A percentile compares a stretch with the other conserved stretches of the same genome.
Evolutionary conservation across 35 echinoderm and acorn worm genomes (phyloP).

Genomic region (Heliocidaris erythrogramma): DNA sequence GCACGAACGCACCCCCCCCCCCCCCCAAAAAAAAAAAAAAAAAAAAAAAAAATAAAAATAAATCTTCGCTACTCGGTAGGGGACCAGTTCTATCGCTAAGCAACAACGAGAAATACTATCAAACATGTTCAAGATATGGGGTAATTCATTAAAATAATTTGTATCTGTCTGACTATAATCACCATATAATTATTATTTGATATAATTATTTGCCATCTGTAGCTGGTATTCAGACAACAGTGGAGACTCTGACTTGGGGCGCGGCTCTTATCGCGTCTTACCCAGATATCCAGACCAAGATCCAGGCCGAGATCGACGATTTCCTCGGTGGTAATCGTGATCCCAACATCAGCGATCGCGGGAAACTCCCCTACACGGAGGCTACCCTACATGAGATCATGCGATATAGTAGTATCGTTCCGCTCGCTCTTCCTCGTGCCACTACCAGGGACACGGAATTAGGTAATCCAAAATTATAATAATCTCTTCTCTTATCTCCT

Average conservation of each 20-base stretch:
- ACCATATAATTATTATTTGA: no score
- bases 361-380: slow-evolving; percentile 70
- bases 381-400: slow-evolving; percentile 57
- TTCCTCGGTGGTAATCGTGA: slow-evolving; percentile 68
- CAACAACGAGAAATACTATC: no score
- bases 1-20: no score
- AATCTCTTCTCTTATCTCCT: neutral
- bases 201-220: no score
- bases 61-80: no score
- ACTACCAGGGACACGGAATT: slow-evolving; percentile 56
- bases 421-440: slow-evolving; percentile 60
- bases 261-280: slow-evolving; percentile 55
- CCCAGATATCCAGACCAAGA: slow-evolving; percentile 67
- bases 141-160: no score
- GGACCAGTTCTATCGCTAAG: no score
- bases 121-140: no score
- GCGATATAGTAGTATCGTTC: slow-evolving; percentile 53
- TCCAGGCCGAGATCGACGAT: slow-evolving; percentile 72
- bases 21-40: no score
- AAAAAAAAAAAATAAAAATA: no score
- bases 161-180: no score
- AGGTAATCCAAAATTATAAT: slow-evolving; percentile 7
- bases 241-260: slow-evolving; percentile 70
- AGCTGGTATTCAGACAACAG: slow-evolving; percentile 78
- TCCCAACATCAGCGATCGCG: slow-evolving; percentile 58